A percentile compares a stretch with the other conserved stretches of the same genome.
Evolutionary conservation across 2,888 invertebrate species (phyloP).

Genomic region (Catocala sponsa): DNA sequence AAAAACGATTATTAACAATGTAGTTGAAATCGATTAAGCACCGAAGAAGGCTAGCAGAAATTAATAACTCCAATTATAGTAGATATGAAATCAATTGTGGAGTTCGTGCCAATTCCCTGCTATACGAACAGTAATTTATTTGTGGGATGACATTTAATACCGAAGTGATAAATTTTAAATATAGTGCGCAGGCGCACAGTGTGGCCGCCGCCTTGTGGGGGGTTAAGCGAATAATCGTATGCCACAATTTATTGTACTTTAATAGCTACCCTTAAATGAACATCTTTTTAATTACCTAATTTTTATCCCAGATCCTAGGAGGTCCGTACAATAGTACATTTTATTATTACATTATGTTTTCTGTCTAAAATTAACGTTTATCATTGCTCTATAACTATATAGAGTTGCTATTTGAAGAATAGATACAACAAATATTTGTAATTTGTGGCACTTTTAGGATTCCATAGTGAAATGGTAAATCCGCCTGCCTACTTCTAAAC

Average conservation of each 20-base stretch:
- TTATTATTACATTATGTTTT: conserved; percentile 12
- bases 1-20: too few relatives aligned
- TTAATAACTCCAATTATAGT: conserved; percentile 68
- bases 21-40: conserved; percentile 29
- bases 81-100: conserved; percentile 60
- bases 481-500: too few relatives aligned
- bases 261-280: conserved; percentile 81
- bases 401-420: too few relatives aligned
- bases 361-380: conserved; percentile 8
- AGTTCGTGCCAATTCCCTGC: conserved; percentile 64
- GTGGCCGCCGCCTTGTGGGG: conserved; percentile 70
- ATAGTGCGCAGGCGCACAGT: conserved; percentile 53
- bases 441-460: too few relatives aligned
- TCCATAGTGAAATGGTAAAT: too few relatives aligned
- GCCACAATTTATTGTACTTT: conserved; percentile 72
- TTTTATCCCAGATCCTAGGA: conserved; percentile 73
- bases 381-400: not conserved
- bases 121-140: conserved; percentile 74
- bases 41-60: conserved; percentile 51
- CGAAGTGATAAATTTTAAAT: conserved; percentile 73
- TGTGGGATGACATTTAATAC: conserved; percentile 78
- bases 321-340: conserved; percentile 56
- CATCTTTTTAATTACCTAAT: conserved; percentile 81
- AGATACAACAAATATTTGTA: too few relatives aligned
- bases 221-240: conserved; percentile 70